Evolutionary conservation across 2,797 vertebrate genomes (phyloP).

Genomic region (Paramormyrops hopkinsi): DNA sequence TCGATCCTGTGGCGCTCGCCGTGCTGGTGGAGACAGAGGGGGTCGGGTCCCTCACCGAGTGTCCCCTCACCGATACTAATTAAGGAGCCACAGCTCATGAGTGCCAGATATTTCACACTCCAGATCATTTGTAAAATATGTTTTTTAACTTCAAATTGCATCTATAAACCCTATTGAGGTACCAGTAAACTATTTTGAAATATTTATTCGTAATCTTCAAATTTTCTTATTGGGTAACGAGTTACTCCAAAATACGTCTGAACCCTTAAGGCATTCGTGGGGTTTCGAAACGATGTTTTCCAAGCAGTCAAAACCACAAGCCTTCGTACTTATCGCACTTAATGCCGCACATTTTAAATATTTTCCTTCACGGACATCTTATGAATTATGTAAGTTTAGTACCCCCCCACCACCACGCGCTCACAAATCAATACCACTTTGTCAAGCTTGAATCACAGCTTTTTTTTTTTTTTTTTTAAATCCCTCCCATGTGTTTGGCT

Average conservation of each 20-base stretch:
- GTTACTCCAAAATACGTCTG: not conserved
- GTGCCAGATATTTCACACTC: not conserved
- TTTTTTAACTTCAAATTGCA: not conserved
- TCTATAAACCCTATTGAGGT: not conserved
- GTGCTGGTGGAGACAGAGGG: slow-evolving; percentile 52
- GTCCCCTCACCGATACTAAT: not conserved
- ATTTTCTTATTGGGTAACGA: not conserved
- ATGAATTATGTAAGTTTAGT: slow-evolving; percentile 12
- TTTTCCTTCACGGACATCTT: not conserved
- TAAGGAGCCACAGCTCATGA: not conserved
- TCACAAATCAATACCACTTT: slow-evolving; percentile 5
- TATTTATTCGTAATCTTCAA: not conserved
- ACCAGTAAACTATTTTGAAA: not conserved
- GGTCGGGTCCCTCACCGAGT: not conserved
- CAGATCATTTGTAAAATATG: not conserved
- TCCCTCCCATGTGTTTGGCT: not conserved
- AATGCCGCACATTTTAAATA: not conserved
- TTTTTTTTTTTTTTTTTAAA: not conserved
- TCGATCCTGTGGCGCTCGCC: slow-evolving; percentile 81
- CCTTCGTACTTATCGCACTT: not conserved
- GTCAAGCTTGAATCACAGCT: not conserved
- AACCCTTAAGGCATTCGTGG: not conserved
- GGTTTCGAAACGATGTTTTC: not conserved
- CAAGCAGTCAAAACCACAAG: not conserved
- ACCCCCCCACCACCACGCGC: not conserved